These are phyloP conservation scores for Epizoanthus stellaris DNA, from an alignment of 92 coral and sea anemone species.

Conservation along the genomic window DNA sequence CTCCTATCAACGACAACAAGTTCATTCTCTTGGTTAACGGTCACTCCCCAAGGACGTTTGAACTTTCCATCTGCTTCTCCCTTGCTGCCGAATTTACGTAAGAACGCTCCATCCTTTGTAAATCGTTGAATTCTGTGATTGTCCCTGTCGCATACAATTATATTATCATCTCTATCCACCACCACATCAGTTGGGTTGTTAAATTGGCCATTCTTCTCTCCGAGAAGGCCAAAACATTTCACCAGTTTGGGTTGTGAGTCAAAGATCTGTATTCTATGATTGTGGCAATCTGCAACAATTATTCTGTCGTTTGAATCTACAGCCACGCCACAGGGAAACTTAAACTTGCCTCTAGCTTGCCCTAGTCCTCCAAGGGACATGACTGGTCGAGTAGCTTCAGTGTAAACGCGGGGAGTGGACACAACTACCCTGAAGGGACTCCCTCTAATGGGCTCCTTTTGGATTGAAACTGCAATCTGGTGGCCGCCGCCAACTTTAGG, in stretches of 20 bases:
- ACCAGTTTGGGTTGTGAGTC: conserved; percentile 76
- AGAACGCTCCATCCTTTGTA: conserved; percentile 82
- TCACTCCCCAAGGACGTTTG: conserved; percentile 97
- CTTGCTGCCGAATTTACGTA: conserved; percentile 87
- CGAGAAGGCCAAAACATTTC: conserved; percentile 85
- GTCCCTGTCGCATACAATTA: conserved; percentile 93
- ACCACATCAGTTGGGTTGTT: conserved; percentile 95
- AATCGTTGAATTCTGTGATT: conserved; percentile 77
- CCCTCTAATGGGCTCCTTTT: conserved; percentile 80
- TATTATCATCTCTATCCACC: conserved; percentile 73
- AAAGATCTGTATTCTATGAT: conserved; percentile 91
- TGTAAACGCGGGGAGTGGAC: conserved; percentile 87
- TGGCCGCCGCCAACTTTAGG: conserved; percentile 81
- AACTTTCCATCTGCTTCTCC: conserved; percentile 77
- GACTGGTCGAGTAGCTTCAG: conserved; percentile 69
- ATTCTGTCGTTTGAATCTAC: conserved; percentile 81
- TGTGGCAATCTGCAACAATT: conserved; percentile 92
- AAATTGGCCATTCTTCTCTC: conserved; percentile 89
- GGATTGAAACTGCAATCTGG: conserved; percentile 75
- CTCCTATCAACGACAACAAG: conserved; percentile 87
- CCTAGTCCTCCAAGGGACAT: conserved; percentile 78
- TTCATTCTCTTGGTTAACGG: conserved; percentile 75
- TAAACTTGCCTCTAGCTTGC: conserved; percentile 72
- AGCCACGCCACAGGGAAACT: conserved; percentile 97
- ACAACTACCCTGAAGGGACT: conserved; percentile 81